Evolutionary conservation across 2,113 vertebrate genomes (phyloP), one percentile per base, ranked within the genome.

Genomic region (Peromyscus polionotus): DNA sequence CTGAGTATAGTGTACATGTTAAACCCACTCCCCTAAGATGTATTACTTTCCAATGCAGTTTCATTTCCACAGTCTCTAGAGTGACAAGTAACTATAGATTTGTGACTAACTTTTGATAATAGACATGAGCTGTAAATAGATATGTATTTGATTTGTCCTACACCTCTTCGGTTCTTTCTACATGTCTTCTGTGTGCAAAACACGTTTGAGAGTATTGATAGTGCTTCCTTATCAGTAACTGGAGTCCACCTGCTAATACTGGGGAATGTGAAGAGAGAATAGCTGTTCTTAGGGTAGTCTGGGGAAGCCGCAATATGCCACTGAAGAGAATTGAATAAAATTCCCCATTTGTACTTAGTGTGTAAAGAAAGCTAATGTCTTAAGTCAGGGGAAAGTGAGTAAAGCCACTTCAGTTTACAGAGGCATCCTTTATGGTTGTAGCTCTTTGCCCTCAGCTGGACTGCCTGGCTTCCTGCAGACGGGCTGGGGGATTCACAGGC

Each of bases 81-180:
- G 86, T 97, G 88, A 89, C 96, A 81, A 95, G 72, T 20, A 79
- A 90, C 79, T 31, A 70, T 95, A 96, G 94, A 93, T 54, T 0
- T 51, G 75, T 94, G 97, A 96, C 95, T 98, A 75, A 88, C 96
- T 97, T 98, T 95, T 86, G 36, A 75, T 75, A 42, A 61, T 0
- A 96, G 95, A 73, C 39, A 67, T 54, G 92, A 61, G 0, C 96
- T 97, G 0, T 97, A 97, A 96, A 95, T 96, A 97, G 93, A 73
- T 36, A 42, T 93, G 70, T 0, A 1, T 91, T 88, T 90, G 93
- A 48, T 95, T 89, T 95, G 70, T 94, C 65, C 95, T 93, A 42
- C 94, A 97, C 67, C 81, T 95, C 95, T 90, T 88, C 26, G 33
- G 51, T 75, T 73, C 89, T 92, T 90, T 72, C 51, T 87, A 85